phyloP scores from a whole-genome alignment of 2,797 vertebrate genomes.

The Valencia hispanica region DNA sequence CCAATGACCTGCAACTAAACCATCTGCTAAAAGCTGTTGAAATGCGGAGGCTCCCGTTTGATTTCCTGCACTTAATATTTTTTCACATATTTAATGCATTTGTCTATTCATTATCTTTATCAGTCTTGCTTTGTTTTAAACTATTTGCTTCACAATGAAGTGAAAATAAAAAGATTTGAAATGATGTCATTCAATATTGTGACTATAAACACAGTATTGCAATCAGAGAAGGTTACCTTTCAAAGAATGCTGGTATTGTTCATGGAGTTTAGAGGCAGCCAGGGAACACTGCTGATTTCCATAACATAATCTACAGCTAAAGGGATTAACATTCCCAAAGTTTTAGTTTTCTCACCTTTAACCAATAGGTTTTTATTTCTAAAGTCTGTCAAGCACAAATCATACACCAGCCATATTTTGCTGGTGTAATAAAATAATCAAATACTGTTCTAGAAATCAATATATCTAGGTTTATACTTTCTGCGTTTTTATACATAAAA shows the following conservation, averaged over 20 bases:
- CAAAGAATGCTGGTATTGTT: neutral
- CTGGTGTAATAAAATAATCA: neutral
- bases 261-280: slow-evolving; percentile 1
- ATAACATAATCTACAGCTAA: slow-evolving; percentile 8
- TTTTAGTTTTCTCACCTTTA: slow-evolving; percentile 1
- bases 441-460: neutral
- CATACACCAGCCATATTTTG: neutral
- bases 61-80: neutral
- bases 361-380: neutral
- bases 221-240: neutral
- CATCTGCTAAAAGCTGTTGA: neutral
- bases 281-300: neutral
- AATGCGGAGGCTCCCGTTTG: neutral
- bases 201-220: neutral
- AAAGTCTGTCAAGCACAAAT: neutral
- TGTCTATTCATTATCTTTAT: neutral
- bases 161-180: neutral
- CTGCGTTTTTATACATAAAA: neutral
- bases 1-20: neutral
- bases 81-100: neutral
- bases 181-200: neutral
- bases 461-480: neutral
- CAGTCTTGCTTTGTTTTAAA: neutral
- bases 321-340: slow-evolving; percentile 25
- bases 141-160: neutral